phyloP scores from a whole-genome alignment of 2,888 invertebrate genomes.

The Leptarthrus brevirostris region DNA sequence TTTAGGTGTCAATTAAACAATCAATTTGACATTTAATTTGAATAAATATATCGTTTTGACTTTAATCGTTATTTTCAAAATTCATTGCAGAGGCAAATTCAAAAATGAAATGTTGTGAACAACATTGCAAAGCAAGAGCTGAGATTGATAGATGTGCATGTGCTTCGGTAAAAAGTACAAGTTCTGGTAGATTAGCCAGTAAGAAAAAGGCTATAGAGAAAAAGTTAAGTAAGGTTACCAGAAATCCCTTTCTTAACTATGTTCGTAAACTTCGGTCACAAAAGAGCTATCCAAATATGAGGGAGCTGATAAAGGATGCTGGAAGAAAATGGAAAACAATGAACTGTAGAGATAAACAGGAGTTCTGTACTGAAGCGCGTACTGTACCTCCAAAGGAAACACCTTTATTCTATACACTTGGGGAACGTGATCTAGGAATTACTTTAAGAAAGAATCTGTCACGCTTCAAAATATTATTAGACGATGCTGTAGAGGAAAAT shows the following conservation, averaged over 20 bases:
- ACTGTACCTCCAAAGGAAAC: background rate
- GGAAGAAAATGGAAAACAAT: background rate
- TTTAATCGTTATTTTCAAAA: too few relatives aligned
- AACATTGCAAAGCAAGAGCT: too few relatives aligned
- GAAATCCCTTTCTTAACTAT: background rate
- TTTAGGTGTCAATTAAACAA: too few relatives aligned
- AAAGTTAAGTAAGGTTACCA: background rate
- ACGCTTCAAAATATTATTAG: background rate
- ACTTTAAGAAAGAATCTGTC: background rate
- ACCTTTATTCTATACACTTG: background rate
- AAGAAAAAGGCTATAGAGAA: too few relatives aligned
- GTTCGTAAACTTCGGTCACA: background rate
- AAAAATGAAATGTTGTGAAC: too few relatives aligned
- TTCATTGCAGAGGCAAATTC: too few relatives aligned
- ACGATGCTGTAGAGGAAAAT: background rate
- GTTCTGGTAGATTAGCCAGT: too few relatives aligned
- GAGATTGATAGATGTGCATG: too few relatives aligned
- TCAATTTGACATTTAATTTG: too few relatives aligned
- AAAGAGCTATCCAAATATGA: background rate
- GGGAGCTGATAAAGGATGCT: background rate
- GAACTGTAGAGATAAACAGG: background rate
- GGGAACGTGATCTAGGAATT: background rate
- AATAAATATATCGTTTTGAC: too few relatives aligned
- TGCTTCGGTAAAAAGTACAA: too few relatives aligned
- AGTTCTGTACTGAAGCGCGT: background rate